Percentiles rank a stretch among this genome's conserved stretches.
Evolutionary conservation across 2,113 vertebrate species (phyloP).

Genomic region (Plecotus auritus): DNA sequence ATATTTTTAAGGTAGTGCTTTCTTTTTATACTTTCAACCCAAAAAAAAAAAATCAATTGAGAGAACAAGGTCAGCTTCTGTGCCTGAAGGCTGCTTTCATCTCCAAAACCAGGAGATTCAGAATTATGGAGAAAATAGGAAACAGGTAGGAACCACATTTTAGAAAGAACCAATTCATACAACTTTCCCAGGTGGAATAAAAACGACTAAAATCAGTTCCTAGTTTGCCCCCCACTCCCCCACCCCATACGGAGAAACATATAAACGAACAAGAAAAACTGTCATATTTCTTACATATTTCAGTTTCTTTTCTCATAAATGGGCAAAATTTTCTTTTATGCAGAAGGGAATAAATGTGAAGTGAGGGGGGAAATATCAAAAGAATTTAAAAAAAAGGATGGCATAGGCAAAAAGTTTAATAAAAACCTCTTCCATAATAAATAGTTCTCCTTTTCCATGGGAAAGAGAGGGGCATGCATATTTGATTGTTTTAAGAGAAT

Average conservation of each 20-base stretch:
- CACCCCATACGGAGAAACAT: not conserved
- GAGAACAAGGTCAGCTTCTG: conserved; percentile 49
- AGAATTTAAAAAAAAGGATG: not conserved
- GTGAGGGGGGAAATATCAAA: not conserved
- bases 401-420: not conserved
- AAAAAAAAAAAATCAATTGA: conserved; percentile 64
- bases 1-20: conserved; percentile 47
- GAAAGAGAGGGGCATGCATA: not conserved
- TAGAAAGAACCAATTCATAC: not conserved
- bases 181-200: conserved; percentile 27
- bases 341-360: not conserved
- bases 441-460: not conserved
- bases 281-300: not conserved
- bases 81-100: conserved; percentile 58
- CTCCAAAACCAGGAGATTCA: conserved; percentile 33
- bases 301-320: conserved; percentile 4
- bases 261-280: not conserved
- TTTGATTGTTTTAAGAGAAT: not conserved
- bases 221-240: not conserved
- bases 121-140: conserved; percentile 52
- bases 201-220: not conserved
- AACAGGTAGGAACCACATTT: conserved; percentile 26
- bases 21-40: conserved; percentile 40
- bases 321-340: not conserved
- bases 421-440: not conserved